These are phyloP conservation scores for Nasonia oneida DNA, from an alignment of 2,888 invertebrate species.

Conservation along the genomic window DNA sequence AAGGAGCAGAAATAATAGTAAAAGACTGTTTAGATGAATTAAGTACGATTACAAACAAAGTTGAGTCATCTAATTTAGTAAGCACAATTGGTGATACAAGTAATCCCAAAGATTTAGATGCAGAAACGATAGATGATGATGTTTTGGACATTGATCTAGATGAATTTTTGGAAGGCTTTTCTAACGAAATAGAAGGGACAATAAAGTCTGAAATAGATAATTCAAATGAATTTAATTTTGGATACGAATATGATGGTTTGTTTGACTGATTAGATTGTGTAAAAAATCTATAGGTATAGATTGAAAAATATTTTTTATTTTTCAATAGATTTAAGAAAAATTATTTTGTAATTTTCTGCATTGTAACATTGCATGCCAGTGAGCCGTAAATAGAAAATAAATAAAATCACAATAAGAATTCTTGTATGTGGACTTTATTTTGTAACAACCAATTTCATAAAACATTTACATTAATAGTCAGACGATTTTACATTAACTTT, in stretches of 20 bases:
- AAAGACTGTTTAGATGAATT: slow-evolving; percentile 1
- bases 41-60: neutral
- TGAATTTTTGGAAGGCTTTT: slow-evolving; percentile 24
- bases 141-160: slow-evolving; percentile 30
- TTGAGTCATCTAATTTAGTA: neutral
- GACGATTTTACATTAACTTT: neutral
- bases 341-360: too few species aligned
- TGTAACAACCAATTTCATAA: neutral
- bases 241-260: slow-evolving; percentile 16
- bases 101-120: slow-evolving; percentile 38
- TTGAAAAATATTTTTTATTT: too few species aligned
- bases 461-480: neutral
- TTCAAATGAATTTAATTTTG: slow-evolving; percentile 23
- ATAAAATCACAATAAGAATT: neutral
- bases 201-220: neutral
- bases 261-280: slow-evolving; percentile 25
- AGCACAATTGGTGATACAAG: neutral
- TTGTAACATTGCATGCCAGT: too few species aligned
- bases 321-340: too few species aligned
- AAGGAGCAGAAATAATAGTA: neutral
- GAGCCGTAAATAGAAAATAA: neutral
- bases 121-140: neutral
- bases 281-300: too few species aligned
- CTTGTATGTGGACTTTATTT: neutral
- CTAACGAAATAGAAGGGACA: neutral